Conservation (phyloP, 2,113 vertebrate genomes). For the Neolamprologus tretocephalus region DNA sequence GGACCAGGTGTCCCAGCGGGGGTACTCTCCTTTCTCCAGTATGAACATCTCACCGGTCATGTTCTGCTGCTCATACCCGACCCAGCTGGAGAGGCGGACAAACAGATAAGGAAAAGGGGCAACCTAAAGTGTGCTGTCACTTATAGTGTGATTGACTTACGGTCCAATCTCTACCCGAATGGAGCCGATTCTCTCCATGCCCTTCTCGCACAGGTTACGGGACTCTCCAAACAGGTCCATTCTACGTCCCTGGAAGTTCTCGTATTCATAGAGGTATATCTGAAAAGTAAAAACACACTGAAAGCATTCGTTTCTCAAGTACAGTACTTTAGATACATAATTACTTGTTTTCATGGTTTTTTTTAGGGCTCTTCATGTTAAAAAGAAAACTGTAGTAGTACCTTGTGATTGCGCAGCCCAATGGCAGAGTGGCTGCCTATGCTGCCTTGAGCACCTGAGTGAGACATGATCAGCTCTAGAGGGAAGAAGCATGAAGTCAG, state of each 20-base stretch:
- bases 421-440: constrained; percentile 72
- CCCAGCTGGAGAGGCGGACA: constrained; percentile 60
- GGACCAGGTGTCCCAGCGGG: constrained; percentile 81
- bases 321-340: neutral
- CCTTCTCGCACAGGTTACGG: constrained; percentile 71
- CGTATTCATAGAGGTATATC: constrained; percentile 75
- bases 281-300: neutral
- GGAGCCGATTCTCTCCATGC: constrained; percentile 71
- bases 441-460: constrained; percentile 75
- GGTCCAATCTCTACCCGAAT: constrained; percentile 76
- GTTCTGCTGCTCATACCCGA: constrained; percentile 77
- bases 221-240: constrained; percentile 71
- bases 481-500: neutral
- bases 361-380: neutral
- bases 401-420: constrained; percentile 64
- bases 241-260: constrained; percentile 78
- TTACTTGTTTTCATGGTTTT: neutral
- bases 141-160: constrained; percentile 49
- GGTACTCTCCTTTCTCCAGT: constrained; percentile 80
- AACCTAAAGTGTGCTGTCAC: neutral
- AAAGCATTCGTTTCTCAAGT: neutral
- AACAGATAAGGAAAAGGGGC: neutral
- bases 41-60: constrained; percentile 79
- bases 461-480: constrained; percentile 71
- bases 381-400: constrained; percentile 2